A percentile compares a stretch with the other conserved stretches of the same genome.
phyloP scores from a whole-genome alignment of 2,888 invertebrate genomes.

The Zonitis immaculata region DNA sequence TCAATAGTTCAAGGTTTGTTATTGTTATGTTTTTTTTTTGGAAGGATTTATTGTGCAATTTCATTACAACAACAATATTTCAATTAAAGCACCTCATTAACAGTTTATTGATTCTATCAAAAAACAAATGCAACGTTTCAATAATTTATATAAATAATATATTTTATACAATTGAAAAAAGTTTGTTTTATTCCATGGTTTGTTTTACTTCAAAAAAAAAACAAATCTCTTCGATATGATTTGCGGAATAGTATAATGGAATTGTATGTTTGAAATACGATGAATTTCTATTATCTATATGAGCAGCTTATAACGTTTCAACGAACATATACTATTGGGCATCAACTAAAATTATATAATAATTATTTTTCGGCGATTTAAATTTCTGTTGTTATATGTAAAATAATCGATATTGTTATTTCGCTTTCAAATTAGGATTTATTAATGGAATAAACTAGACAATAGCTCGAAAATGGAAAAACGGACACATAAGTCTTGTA shows the following conservation, averaged over 20 bases:
- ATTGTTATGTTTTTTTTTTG: neutral
- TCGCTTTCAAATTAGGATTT: too few species aligned
- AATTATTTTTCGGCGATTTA: too few species aligned
- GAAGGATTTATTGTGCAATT: neutral
- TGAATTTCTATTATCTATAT: neutral
- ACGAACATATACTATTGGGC: neutral
- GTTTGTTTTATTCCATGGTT: neutral
- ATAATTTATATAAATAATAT: neutral
- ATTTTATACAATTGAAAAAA: neutral
- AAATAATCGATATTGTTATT: slow-evolving; percentile 14
- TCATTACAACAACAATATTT: neutral
- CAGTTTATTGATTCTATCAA: neutral
- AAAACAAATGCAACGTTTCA: neutral
- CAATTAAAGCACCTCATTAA: neutral
- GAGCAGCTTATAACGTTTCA: neutral
- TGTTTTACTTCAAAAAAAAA: neutral
- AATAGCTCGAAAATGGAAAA: too few species aligned
- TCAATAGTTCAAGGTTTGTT: neutral
- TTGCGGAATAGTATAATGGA: neutral
- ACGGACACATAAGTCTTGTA: slow-evolving; percentile 14
- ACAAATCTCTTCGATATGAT: neutral
- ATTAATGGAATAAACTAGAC: too few species aligned
- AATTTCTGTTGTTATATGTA: too few species aligned
- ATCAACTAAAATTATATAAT: neutral
- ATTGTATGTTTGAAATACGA: neutral